These are phyloP conservation scores for Centrocercus urophasianus DNA, from an alignment of 2,113 vertebrate species.

Conservation along the genomic window DNA sequence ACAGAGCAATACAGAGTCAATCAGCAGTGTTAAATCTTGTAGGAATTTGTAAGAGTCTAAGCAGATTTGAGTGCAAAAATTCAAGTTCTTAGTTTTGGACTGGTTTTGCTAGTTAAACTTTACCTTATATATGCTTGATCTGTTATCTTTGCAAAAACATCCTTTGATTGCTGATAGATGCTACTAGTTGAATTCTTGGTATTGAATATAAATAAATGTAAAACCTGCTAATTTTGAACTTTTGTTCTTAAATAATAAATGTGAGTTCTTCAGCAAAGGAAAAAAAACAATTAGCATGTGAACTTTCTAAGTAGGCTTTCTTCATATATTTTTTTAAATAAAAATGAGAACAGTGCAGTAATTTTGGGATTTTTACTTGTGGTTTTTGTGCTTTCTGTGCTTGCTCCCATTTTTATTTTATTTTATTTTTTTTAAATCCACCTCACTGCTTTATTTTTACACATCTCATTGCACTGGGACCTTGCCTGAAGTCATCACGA, in stretches of 20 bases:
- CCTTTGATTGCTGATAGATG: not conserved
- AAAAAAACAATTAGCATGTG: not conserved
- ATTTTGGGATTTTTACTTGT: not conserved
- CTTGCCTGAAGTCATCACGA: slow-evolving; percentile 13
- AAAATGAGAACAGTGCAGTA: not conserved
- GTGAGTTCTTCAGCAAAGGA: not conserved
- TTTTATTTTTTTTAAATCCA: not conserved
- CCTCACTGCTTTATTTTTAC: slow-evolving; percentile 29
- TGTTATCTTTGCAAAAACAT: not conserved
- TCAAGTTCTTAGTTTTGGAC: not conserved
- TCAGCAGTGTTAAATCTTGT: not conserved
- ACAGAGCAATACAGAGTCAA: not conserved
- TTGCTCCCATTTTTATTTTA: too few relatives aligned
- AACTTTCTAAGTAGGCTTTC: not conserved
- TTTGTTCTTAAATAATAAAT: not conserved
- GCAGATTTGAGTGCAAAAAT: not conserved
- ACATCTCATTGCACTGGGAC: not conserved
- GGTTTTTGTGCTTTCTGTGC: not conserved
- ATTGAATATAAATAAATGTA: not conserved
- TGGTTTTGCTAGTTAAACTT: not conserved
- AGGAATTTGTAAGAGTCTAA: not conserved
- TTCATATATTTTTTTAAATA: not conserved
- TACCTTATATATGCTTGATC: not conserved
- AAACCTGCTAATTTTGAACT: not conserved
- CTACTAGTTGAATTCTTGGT: not conserved